A percentile compares a stretch with the other conserved stretches of the same genome.
phyloP scores from a whole-genome alignment of 2,888 invertebrate species.

The Parelbella ahira region DNA sequence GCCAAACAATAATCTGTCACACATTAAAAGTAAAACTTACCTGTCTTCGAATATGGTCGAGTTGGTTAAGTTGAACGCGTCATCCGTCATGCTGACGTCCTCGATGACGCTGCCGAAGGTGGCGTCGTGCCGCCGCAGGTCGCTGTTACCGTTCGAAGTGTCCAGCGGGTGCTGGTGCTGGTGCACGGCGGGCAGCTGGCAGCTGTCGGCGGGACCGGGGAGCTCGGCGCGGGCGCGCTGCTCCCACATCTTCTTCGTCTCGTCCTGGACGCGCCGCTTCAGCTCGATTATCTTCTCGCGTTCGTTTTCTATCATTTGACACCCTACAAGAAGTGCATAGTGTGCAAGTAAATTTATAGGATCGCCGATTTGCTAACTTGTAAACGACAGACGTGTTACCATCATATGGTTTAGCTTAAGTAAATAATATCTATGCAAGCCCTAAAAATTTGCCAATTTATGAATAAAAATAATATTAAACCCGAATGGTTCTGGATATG shows the following conservation, averaged over 20 bases:
- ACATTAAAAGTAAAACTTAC: too few relatives aligned
- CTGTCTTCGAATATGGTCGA: conserved; percentile 65
- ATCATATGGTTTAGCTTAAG: too few relatives aligned
- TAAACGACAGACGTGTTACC: too few relatives aligned
- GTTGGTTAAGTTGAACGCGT: conserved; percentile 51
- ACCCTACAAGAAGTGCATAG: conserved; percentile 83
- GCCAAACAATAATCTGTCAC: too few relatives aligned
- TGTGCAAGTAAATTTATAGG: too few relatives aligned
- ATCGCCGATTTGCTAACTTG: too few relatives aligned
- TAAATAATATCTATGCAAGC: too few relatives aligned
- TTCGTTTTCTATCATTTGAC: conserved; percentile 95
- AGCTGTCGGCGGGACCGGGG: conserved; percentile 46
- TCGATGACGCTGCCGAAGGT: conserved; percentile 37
- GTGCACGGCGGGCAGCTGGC: conserved; percentile 29
- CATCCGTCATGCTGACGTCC: conserved; percentile 51
- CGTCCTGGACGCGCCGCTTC: conserved; percentile 92
- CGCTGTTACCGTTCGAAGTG: conserved; percentile 25
- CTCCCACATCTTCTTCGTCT: conserved; percentile 94
- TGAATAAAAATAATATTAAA: too few relatives aligned
- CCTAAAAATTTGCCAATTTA: too few relatives aligned
- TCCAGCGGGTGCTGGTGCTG: conserved; percentile 27
- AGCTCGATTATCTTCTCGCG: conserved; percentile 91
- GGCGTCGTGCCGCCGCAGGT: conserved; percentile 22
- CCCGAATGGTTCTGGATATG: too few relatives aligned
- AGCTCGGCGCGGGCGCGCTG: conserved; percentile 49